Evolutionary conservation across 2,113 vertebrate genomes (phyloP).

Genomic region (Pungitius pungitius): DNA sequence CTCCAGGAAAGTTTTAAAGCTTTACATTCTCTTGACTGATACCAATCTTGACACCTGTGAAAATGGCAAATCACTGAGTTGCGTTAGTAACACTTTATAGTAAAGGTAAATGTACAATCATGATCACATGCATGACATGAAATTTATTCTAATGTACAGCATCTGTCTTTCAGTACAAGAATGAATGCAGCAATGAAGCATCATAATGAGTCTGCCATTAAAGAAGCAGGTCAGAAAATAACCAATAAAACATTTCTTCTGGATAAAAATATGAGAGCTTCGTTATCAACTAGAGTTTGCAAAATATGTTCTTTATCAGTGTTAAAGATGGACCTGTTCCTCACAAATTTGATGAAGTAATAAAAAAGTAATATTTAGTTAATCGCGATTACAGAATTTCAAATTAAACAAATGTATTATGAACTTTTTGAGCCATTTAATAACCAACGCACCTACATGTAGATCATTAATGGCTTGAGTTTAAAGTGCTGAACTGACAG

Average conservation of each 20-base stretch:
- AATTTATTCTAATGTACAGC: not conserved
- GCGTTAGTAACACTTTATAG: not conserved
- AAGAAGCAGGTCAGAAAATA: not conserved
- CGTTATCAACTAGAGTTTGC: too few relatives aligned
- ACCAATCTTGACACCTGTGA: constrained; percentile 40
- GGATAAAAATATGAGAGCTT: too few relatives aligned
- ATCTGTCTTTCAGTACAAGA: not conserved
- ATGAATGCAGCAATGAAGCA: not conserved
- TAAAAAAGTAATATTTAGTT: not conserved
- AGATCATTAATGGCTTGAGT: too few relatives aligned
- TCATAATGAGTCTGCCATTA: not conserved
- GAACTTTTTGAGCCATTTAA: too few relatives aligned
- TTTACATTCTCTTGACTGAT: constrained; percentile 36
- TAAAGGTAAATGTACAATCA: not conserved
- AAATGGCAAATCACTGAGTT: constrained; percentile 17
- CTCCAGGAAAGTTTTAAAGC: constrained; percentile 29
- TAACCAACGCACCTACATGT: too few relatives aligned
- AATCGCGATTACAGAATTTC: not conserved
- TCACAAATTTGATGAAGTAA: not conserved
- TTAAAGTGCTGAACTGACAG: not conserved
- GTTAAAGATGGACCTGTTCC: not conserved
- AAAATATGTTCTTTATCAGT: too few relatives aligned
- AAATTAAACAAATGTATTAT: not conserved
- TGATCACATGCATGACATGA: not conserved
- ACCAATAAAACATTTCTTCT: too few relatives aligned